Evolutionary conservation across 2,113 vertebrate genomes (phyloP).

Genomic region (Callionymus lyra): DNA sequence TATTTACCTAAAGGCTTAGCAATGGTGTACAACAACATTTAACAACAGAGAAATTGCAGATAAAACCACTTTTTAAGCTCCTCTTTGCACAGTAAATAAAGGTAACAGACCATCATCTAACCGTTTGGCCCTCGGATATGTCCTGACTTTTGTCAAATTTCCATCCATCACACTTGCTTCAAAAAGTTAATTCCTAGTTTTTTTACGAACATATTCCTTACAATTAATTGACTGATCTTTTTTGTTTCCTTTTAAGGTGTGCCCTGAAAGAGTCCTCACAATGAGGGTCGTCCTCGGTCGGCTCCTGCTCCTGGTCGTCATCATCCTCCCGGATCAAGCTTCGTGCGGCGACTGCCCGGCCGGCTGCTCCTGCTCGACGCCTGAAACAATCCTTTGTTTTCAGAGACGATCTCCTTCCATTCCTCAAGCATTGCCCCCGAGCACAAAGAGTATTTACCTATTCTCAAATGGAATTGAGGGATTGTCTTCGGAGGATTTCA

Average conservation of each 20-base stretch:
- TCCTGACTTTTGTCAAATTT: too few relatives aligned
- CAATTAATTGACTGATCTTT: constrained; percentile 18
- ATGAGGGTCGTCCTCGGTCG: constrained; percentile 56
- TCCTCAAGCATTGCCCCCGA: constrained; percentile 65
- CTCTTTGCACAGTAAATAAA: too few relatives aligned
- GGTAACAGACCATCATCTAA: too few relatives aligned
- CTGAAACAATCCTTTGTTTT: constrained; percentile 58
- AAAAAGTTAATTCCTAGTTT: too few relatives aligned
- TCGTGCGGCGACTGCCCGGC: constrained; percentile 50
- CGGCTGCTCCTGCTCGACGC: constrained; percentile 48
- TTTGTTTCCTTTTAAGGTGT: constrained; percentile 42
- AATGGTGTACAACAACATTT: too few relatives aligned
- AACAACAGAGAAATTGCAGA: too few relatives aligned
- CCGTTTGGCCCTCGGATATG: too few relatives aligned
- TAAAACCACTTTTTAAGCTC: too few relatives aligned
- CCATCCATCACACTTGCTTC: too few relatives aligned
- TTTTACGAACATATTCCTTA: too few relatives aligned
- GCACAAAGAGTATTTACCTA: constrained; percentile 73
- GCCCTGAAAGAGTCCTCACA: constrained; percentile 34
- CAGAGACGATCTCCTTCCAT: constrained; percentile 56
- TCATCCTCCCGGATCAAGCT: constrained; percentile 32
- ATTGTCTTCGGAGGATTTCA: constrained; percentile 70
- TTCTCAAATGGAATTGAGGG: constrained; percentile 83
- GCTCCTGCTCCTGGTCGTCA: constrained; percentile 43
- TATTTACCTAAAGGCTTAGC: not conserved